phyloP scores from a whole-genome alignment of 1,140 invertebrate species.

The Formica exsecta region DNA sequence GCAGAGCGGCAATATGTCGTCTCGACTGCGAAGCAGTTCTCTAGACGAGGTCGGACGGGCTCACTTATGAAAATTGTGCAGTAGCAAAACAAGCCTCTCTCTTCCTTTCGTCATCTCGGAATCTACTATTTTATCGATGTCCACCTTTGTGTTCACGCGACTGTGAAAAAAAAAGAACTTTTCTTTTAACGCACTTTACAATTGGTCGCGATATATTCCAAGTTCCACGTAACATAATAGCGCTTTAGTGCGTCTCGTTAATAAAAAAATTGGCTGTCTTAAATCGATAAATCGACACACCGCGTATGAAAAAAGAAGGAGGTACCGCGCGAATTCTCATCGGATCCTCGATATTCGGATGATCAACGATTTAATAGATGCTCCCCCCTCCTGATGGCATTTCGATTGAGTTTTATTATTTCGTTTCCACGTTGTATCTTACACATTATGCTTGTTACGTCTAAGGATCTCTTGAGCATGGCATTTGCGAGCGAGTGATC shows the following conservation, averaged over 20 bases:
- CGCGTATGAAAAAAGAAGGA: not conserved
- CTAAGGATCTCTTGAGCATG: constrained; percentile 83
- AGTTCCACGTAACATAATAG: constrained; percentile 74
- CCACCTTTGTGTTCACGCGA: constrained; percentile 17
- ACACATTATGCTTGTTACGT: constrained; percentile 82
- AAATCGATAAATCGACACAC: not conserved
- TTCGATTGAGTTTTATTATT: constrained; percentile 64
- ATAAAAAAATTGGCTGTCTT: constrained; percentile 1
- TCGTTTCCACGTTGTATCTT: constrained; percentile 72
- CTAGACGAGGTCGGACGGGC: constrained; percentile 71
- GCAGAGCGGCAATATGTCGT: constrained; percentile 85
- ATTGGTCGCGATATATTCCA: constrained; percentile 56
- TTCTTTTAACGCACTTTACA: constrained; percentile 21
- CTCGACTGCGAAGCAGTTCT: constrained; percentile 81
- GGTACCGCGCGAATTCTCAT: not conserved
- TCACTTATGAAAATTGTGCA: constrained; percentile 76
- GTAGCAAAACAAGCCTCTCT: constrained; percentile 66
- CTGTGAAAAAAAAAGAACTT: not conserved
- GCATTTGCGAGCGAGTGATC: constrained; percentile 82
- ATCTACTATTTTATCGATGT: constrained; percentile 4
- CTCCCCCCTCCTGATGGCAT: constrained; percentile 25
- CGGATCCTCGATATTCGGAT: constrained; percentile 15
- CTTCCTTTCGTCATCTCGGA: constrained; percentile 49
- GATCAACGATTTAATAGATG: constrained; percentile 27
- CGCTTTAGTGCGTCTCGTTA: not conserved